phyloP scores from a whole-genome alignment of 2,797 vertebrate species.

The Sebastolobus altivelis region DNA sequence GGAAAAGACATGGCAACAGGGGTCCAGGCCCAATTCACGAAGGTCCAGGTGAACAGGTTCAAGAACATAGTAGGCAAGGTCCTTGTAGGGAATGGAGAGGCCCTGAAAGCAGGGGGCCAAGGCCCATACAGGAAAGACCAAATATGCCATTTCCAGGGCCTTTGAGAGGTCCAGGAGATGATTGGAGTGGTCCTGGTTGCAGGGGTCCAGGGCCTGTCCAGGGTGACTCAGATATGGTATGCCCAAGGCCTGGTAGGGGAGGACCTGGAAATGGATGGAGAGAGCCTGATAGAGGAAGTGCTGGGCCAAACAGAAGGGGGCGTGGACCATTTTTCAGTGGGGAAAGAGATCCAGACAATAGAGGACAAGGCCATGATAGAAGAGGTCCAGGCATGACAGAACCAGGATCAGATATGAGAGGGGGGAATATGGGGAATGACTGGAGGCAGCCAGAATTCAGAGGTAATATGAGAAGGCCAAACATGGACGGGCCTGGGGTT shows the following conservation, averaged over 20 bases:
- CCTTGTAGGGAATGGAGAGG: slow-evolving; percentile 45
- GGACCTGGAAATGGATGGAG: slow-evolving; percentile 54
- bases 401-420: slow-evolving; percentile 40
- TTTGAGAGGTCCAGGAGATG: slow-evolving; percentile 37
- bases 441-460: slow-evolving; percentile 43
- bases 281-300: slow-evolving; percentile 28
- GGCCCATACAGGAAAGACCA: slow-evolving; percentile 24
- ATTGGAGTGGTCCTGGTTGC: slow-evolving; percentile 45
- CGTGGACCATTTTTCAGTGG: slow-evolving; percentile 44
- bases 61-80: slow-evolving; percentile 33
- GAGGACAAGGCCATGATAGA: slow-evolving; percentile 38
- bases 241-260: slow-evolving; percentile 17
- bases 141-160: slow-evolving; percentile 30
- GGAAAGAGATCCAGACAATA: slow-evolving; percentile 36
- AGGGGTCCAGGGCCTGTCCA: slow-evolving; percentile 27
- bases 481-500: slow-evolving; percentile 30
- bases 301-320: slow-evolving; percentile 27
- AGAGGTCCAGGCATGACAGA: slow-evolving; percentile 32
- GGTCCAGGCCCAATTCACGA: slow-evolving; percentile 17
- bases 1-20: slow-evolving; percentile 35
- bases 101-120: slow-evolving; percentile 23
- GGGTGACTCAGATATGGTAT: slow-evolving; percentile 34
- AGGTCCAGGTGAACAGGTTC: slow-evolving; percentile 19
- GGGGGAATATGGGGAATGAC: slow-evolving; percentile 44
- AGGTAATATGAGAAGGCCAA: slow-evolving; percentile 39